phyloP scores from a whole-genome alignment of 2,888 invertebrate genomes.

The Sialis fuliginosa region DNA sequence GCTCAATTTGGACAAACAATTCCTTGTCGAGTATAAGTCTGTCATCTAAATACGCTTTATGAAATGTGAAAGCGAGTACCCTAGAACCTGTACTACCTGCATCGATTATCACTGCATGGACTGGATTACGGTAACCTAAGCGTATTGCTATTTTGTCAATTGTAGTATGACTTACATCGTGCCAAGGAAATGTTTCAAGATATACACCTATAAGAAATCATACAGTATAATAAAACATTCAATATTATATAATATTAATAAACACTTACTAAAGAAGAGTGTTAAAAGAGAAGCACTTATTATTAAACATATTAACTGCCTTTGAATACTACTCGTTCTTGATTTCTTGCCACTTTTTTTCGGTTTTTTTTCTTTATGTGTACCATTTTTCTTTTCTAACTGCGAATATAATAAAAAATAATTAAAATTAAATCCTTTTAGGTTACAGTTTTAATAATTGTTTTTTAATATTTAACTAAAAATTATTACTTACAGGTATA shows the following conservation, averaged over 20 bases:
- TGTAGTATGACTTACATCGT: conserved; percentile 29
- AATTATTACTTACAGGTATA: too few species aligned
- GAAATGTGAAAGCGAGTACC: conserved; percentile 66
- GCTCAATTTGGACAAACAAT: conserved; percentile 69
- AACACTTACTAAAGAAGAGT: conserved; percentile 20
- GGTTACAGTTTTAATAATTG: too few species aligned
- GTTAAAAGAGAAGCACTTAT: conserved; percentile 22
- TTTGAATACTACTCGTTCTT: conserved; percentile 16
- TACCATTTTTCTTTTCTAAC: too few species aligned
- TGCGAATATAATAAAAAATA: too few species aligned
- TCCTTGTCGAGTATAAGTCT: conserved; percentile 67
- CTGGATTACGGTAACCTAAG: conserved; percentile 49
- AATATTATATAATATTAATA: neutral
- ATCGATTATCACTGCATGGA: conserved; percentile 79
- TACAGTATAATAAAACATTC: neutral
- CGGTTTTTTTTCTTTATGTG: conserved; percentile 5
- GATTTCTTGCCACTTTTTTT: conserved; percentile 18
- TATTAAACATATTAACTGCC: conserved; percentile 22
- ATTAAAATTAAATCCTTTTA: too few species aligned
- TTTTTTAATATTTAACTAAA: too few species aligned
- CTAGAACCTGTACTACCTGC: conserved; percentile 89
- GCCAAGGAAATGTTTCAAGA: conserved; percentile 31
- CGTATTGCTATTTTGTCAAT: conserved; percentile 55
- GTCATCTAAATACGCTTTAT: conserved; percentile 50
- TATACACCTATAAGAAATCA: conserved; percentile 29